A percentile compares a stretch with the other conserved stretches of the same genome.
Conservation (phyloP, 1,140 invertebrate genomes). For the Caenorhabditis inopinata region DNA sequence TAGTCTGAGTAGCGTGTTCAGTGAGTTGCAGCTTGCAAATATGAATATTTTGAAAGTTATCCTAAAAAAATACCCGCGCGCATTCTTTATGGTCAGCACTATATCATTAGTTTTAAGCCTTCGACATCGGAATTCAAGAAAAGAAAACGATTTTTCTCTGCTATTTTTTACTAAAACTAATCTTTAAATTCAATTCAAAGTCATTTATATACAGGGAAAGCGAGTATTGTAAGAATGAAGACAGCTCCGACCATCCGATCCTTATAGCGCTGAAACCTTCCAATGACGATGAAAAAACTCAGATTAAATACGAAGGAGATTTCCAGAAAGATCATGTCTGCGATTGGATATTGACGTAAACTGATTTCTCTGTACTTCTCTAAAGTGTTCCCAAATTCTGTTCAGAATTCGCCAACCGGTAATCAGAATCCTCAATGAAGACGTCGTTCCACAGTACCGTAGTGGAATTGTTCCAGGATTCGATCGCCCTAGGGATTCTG, state of each 20-base stretch:
- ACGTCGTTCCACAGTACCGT: not conserved
- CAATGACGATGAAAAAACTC: not conserved
- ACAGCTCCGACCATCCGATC: not conserved
- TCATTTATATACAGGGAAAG: too few species aligned
- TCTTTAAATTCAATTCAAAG: too few species aligned
- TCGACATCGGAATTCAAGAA: too few species aligned
- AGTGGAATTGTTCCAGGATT: slow-evolving; percentile 28
- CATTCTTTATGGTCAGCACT: too few species aligned
- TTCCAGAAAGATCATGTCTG: slow-evolving; percentile 1
- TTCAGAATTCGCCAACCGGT: slow-evolving; percentile 15
- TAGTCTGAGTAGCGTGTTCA: too few species aligned
- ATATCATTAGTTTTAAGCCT: too few species aligned
- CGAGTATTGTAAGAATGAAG: not conserved
- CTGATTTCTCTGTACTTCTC: not conserved
- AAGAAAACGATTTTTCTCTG: too few species aligned
- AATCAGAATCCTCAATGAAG: not conserved
- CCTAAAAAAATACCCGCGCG: too few species aligned
- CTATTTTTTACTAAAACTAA: too few species aligned
- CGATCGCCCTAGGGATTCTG: not conserved
- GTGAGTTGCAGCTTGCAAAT: too few species aligned
- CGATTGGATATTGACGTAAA: not conserved
- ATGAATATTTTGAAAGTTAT: too few species aligned
- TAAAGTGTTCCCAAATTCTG: not conserved
- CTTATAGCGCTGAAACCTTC: not conserved
- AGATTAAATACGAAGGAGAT: not conserved